Evolutionary conservation across 2,888 invertebrate genomes (phyloP).

Genomic region (Lymantria monacha): DNA sequence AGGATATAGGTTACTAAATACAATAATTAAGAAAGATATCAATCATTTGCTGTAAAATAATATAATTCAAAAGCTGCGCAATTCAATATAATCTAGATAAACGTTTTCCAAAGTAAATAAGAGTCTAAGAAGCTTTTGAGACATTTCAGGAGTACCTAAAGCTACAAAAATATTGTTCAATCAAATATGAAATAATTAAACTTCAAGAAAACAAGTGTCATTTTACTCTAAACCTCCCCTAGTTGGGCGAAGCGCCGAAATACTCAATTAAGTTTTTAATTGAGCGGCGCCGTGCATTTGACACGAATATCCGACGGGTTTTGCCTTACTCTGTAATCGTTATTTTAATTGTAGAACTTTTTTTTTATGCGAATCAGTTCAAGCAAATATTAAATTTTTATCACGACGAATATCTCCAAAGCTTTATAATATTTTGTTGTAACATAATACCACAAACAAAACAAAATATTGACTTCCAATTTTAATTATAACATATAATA

Average conservation of each 20-base stretch:
- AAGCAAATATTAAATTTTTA: background rate
- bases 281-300: conserved; percentile 63
- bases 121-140: conserved; percentile 20
- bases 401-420: background rate
- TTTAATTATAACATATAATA: background rate
- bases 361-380: conserved; percentile 19
- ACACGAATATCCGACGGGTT: conserved; percentile 48
- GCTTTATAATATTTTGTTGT: background rate
- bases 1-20: too few species aligned
- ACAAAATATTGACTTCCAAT: background rate
- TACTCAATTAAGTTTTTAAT: conserved; percentile 74
- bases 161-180: conserved; percentile 6
- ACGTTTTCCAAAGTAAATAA: conserved; percentile 57
- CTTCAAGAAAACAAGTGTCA: conserved; percentile 40
- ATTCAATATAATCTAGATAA: conserved; percentile 63
- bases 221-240: conserved; percentile 24
- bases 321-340: conserved; percentile 29
- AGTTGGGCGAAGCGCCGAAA: conserved; percentile 35
- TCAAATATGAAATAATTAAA: conserved; percentile 27
- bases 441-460: background rate
- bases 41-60: too few species aligned
- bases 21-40: too few species aligned
- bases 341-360: conserved; percentile 30
- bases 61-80: conserved; percentile 16
- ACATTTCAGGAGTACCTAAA: conserved; percentile 4